Base-by-base conservation (phyloP, 2,888 invertebrate genomes). In the Melanchra persicariae region DNA sequence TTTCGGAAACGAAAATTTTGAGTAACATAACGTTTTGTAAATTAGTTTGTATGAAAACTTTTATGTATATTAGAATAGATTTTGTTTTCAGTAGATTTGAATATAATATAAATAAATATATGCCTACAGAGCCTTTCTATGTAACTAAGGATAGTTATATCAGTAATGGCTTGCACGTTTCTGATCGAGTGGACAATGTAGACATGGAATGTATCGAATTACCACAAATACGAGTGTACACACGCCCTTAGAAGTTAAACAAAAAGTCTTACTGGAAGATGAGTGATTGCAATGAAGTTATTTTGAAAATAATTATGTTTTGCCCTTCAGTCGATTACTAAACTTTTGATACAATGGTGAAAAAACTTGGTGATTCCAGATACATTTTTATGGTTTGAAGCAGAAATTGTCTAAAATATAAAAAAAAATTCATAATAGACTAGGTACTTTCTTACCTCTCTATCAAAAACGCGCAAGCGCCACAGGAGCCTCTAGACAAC, bases 91-190 rank as follows among this genome's bases (percentile, higher is more conserved):
- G 70, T 84, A 76, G 81, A 80, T 58, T 77, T 85, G 57, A 70
- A 55, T 75, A 70, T 79, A 59, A 73, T 64, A 77, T 70, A 70
- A 66, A 74, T 54, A 67, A 74, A 55, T 74, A 77, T 79, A 83
- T 80, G 84, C 85, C 83, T 80, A 76, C 77, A 85, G 85, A 84
- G 83, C 83, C 83, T 84, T 84, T 69, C 55, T 84, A 85, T 67
- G 59, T 73, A 71, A 65, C 70, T 83, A 83, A 85, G 83, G 58
- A 54, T 77, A 75, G 66, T 69, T 73, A 63, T 79, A 75, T 65
- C 26, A 43, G 58, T 54, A 37, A 47, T 15, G 9, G 34, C 62
- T 72, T 77, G 67, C 58, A 58, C 60, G 61, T 55, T 65, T 80
- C 77, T 72, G 71, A 55, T 76, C 37, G 74, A 60, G 45, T 30